A percentile compares a stretch with the other conserved stretches of the same genome.
Evolutionary conservation across 2,797 vertebrate genomes (phyloP).

Genomic region (Novumbra hubbsi): DNA sequence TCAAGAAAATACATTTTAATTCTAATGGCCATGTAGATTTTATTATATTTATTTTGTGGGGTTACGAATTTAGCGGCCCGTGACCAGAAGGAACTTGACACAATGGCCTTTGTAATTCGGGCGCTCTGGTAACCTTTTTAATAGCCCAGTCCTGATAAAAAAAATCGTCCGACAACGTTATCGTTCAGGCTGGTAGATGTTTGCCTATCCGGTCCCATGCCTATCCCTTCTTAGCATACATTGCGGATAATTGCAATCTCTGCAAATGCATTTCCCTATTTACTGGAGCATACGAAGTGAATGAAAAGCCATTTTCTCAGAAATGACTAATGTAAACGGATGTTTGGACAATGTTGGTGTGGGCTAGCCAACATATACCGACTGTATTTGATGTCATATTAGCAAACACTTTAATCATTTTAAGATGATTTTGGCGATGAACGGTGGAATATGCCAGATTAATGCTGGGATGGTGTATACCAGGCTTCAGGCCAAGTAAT

Average conservation of each 20-base stretch:
- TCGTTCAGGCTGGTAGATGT: conserved; percentile 12
- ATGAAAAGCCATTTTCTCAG: not conserved
- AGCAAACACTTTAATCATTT: conserved; percentile 23
- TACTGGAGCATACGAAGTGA: not conserved
- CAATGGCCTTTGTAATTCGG: conserved; percentile 31
- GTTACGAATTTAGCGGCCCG: not conserved
- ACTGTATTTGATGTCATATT: too few species aligned
- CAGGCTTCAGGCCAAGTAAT: conserved; percentile 10
- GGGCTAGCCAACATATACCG: not conserved
- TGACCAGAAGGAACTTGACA: not conserved
- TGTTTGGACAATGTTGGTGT: conserved; percentile 5
- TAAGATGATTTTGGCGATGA: conserved; percentile 8
- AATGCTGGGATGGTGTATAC: too few species aligned
- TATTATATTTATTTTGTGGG: not conserved
- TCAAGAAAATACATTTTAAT: too few species aligned
- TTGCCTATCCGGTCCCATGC: not conserved
- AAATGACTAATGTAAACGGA: conserved; percentile 6
- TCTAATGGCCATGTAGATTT: not conserved
- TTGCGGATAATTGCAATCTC: not conserved
- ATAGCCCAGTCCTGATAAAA: conserved; percentile 23
- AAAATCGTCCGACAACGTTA: not conserved
- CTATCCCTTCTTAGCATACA: not conserved
- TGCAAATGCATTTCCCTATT: not conserved
- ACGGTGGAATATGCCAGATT: too few species aligned
- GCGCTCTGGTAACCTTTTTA: conserved; percentile 15